Evolutionary conservation across 92 coral and sea anemone species (phyloP).

Genomic region (Desmophyllum pertusum): DNA sequence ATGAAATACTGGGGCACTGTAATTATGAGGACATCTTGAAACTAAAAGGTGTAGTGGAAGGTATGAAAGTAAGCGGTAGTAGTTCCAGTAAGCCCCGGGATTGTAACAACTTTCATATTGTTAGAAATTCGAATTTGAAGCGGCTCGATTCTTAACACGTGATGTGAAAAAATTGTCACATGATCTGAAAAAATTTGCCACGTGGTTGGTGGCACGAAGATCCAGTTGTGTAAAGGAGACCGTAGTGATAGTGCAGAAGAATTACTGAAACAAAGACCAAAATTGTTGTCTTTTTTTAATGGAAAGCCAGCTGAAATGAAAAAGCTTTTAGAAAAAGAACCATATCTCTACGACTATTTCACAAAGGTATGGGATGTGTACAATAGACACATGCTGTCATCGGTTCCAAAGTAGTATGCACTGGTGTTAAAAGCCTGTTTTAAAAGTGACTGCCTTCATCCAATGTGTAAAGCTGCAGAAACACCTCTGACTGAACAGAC

Average conservation of each 20-base stretch:
- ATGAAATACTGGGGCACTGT: slow-evolving; percentile 58
- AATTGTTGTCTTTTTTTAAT: slow-evolving; percentile 12
- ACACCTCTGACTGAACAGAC: not conserved
- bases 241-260: slow-evolving; percentile 25
- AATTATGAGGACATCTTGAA: slow-evolving; percentile 48
- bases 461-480: slow-evolving; percentile 36
- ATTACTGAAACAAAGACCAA: slow-evolving; percentile 27
- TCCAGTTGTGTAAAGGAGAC: slow-evolving; percentile 23
- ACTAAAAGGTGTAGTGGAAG: not conserved
- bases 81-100: not conserved
- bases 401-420: not conserved
- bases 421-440: slow-evolving; percentile 5
- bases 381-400: slow-evolving; percentile 4
- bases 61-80: slow-evolving; percentile 8
- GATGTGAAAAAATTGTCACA: too few relatives aligned
- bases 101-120: too few relatives aligned
- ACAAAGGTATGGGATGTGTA: slow-evolving; percentile 6
- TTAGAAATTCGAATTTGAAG: too few relatives aligned
- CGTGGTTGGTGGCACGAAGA: slow-evolving; percentile 34
- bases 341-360: slow-evolving; percentile 2
- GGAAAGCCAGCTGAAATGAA: too few relatives aligned
- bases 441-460: slow-evolving; percentile 31
- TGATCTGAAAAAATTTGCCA: too few relatives aligned
- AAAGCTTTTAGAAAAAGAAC: slow-evolving; percentile 11
- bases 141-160: too few relatives aligned